Evolutionary conservation across 92 coral and sea anemone genomes (phyloP).

Genomic region (Epizoanthus stellaris): DNA sequence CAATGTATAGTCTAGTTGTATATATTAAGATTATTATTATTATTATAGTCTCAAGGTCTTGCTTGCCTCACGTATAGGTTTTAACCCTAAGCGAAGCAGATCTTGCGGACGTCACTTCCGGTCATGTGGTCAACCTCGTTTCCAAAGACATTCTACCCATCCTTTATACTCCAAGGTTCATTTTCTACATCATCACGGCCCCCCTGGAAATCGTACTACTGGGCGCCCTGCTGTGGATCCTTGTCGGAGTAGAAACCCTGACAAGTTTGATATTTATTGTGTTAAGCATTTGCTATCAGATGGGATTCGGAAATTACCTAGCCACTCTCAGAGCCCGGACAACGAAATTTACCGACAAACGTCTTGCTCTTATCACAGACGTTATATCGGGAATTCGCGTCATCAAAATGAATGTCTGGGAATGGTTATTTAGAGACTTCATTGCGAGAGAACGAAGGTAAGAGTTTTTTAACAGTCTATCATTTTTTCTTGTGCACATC

Average conservation of each 20-base stretch:
- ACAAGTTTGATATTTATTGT: slow-evolving; percentile 17
- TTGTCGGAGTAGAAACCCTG: slow-evolving; percentile 28
- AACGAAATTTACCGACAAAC: slow-evolving; percentile 12
- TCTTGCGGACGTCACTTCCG: slow-evolving; percentile 39
- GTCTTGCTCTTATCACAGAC: slow-evolving; percentile 21
- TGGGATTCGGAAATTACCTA: slow-evolving; percentile 20
- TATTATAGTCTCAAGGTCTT: neutral
- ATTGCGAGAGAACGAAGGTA: slow-evolving; percentile 28
- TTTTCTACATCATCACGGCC: slow-evolving; percentile 24
- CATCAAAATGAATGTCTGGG: slow-evolving; percentile 35
- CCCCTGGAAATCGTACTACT: slow-evolving; percentile 26
- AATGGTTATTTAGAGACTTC: slow-evolving; percentile 4
- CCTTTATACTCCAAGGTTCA: slow-evolving; percentile 5
- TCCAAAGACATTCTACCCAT: slow-evolving; percentile 48
- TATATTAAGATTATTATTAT: too few relatives aligned
- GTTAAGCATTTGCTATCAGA: slow-evolving; percentile 32
- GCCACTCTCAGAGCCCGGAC: slow-evolving; percentile 23
- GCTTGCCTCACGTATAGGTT: neutral
- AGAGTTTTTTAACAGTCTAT: neutral
- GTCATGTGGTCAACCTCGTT: slow-evolving; percentile 50
- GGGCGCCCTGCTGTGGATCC: slow-evolving; percentile 31
- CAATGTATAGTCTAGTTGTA: too few relatives aligned
- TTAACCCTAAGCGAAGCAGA: slow-evolving; percentile 15
- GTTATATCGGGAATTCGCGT: slow-evolving; percentile 31
- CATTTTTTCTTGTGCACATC: neutral